These are phyloP conservation scores for Mormyrops boulengeri DNA, from an alignment of 2,797 vertebrate species.

Conservation along the genomic window DNA sequence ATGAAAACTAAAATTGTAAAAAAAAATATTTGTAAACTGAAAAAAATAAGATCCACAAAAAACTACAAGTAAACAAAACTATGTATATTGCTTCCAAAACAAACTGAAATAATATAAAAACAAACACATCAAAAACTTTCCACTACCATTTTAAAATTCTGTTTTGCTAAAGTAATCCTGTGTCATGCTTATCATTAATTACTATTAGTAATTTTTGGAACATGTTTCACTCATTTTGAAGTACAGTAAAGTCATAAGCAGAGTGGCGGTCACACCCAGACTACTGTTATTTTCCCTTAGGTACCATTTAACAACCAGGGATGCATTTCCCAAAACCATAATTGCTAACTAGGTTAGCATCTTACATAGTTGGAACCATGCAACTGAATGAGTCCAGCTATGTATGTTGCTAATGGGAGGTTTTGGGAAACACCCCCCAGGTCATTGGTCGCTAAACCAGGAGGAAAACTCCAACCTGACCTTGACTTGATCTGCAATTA, in stretches of 20 bases:
- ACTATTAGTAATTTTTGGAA: neutral
- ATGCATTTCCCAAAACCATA: neutral
- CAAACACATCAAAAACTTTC: neutral
- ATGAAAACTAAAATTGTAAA: neutral
- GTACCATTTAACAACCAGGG: neutral
- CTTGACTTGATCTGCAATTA: neutral
- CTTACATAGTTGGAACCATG: neutral
- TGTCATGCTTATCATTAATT: neutral
- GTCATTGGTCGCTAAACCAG: neutral
- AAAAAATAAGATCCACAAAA: neutral
- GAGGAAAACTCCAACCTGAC: neutral
- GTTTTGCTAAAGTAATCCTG: neutral
- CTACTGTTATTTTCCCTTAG: neutral
- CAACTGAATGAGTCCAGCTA: neutral
- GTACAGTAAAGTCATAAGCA: too few relatives aligned
- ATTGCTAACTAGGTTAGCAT: neutral
- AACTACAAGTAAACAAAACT: neutral
- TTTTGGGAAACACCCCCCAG: neutral
- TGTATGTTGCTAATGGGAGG: neutral
- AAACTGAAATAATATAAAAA: neutral
- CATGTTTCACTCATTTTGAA: neutral
- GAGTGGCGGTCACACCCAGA: neutral
- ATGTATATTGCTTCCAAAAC: neutral
- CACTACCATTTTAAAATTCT: neutral
- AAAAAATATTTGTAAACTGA: neutral